Evolutionary conservation across 2,888 invertebrate genomes (phyloP).

Genomic region (Prenolepis imparis): DNA sequence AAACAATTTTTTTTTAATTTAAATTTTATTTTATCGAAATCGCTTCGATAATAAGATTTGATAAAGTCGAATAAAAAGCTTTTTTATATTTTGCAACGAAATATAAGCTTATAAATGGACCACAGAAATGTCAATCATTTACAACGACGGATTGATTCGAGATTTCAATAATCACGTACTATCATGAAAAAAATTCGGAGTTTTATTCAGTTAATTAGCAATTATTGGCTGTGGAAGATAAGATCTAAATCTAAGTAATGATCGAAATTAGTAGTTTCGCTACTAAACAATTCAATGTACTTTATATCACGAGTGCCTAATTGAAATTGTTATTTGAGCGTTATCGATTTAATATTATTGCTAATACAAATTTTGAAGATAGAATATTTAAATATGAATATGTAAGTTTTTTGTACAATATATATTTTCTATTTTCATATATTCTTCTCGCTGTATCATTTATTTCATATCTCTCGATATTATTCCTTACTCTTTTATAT

Average conservation of each 20-base stretch:
- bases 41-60: too few species aligned
- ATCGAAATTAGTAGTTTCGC: background rate
- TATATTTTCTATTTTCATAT: constrained; percentile 44
- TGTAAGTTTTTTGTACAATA: constrained; percentile 51
- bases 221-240: constrained; percentile 1
- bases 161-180: background rate
- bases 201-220: background rate
- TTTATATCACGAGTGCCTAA: background rate
- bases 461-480: background rate
- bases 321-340: background rate
- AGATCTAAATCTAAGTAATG: too few species aligned
- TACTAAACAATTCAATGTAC: background rate
- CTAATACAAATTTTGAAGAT: background rate
- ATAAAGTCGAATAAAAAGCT: background rate
- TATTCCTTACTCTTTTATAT: background rate
- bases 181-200: background rate
- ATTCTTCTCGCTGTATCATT: background rate
- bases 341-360: background rate
- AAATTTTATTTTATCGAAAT: too few species aligned
- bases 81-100: background rate
- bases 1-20: background rate
- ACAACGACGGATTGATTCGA: background rate
- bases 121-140: background rate
- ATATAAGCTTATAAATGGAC: background rate
- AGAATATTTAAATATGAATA: background rate